phyloP scores from a whole-genome alignment of 2,888 invertebrate species.

The Phalangium opilio region DNA sequence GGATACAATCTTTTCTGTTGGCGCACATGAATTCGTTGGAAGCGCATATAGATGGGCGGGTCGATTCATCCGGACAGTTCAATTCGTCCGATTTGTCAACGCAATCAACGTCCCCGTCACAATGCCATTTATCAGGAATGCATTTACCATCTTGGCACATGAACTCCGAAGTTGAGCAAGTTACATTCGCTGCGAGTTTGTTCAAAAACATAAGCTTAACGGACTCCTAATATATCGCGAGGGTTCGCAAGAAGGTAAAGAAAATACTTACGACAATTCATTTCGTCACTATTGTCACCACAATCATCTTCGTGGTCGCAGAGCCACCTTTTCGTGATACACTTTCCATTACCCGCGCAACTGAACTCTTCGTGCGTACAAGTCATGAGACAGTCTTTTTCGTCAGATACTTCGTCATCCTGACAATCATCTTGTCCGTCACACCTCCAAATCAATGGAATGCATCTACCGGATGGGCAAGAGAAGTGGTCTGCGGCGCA shows the following conservation, averaged over 20 bases:
- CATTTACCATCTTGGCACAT: conserved; percentile 40
- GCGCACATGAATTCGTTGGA: conserved; percentile 17
- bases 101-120: conserved; percentile 38
- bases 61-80: conserved; percentile 15
- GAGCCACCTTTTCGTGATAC: conserved; percentile 30
- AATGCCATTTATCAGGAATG: conserved; percentile 20
- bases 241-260: too few species aligned
- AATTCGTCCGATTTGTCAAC: conserved; percentile 21
- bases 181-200: conserved; percentile 10
- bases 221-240: too few species aligned
- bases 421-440: conserved; percentile 75
- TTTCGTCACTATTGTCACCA: conserved; percentile 33
- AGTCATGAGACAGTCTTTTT: conserved; percentile 34
- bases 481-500: conserved; percentile 12
- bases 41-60: conserved; percentile 5
- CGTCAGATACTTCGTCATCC: conserved; percentile 78
- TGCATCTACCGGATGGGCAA: conserved; percentile 38
- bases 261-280: conserved; percentile 14
- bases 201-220: background rate
- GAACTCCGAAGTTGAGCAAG: conserved; percentile 37
- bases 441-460: conserved; percentile 80
- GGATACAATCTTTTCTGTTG: conserved; percentile 15
- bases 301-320: conserved; percentile 34
- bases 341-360: conserved; percentile 23
- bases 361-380: conserved; percentile 21